These are phyloP conservation scores for Sesamia inferens DNA, from an alignment of 2,888 invertebrate genomes.

Conservation along the genomic window DNA sequence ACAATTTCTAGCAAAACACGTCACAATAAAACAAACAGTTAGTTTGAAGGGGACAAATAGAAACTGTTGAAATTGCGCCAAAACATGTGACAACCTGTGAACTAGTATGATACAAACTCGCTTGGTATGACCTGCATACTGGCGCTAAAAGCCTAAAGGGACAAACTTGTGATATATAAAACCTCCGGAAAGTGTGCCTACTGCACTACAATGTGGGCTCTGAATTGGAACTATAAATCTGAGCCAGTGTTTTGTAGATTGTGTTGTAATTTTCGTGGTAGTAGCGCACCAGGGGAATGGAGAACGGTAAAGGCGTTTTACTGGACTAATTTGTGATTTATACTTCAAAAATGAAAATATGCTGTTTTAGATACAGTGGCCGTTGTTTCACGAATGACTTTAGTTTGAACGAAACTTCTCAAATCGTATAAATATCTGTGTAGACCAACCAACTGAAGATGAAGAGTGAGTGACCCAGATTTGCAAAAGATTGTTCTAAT, in stretches of 20 bases:
- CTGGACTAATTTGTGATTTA: not conserved
- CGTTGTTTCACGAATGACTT: not conserved
- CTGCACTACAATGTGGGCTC: not conserved
- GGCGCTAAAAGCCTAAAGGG: constrained; percentile 38
- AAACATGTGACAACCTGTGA: constrained; percentile 24
- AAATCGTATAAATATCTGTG: not conserved
- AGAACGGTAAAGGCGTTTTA: not conserved
- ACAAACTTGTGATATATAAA: constrained; percentile 25
- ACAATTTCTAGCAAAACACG: constrained; percentile 9
- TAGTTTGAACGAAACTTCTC: not conserved
- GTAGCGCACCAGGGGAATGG: not conserved
- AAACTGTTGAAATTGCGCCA: constrained; percentile 43
- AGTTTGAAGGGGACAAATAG: constrained; percentile 31
- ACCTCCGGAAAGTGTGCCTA: constrained; percentile 8
- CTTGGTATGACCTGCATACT: constrained; percentile 19
- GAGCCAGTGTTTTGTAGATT: constrained; percentile 7
- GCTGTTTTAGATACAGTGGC: too few species aligned
- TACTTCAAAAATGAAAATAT: not conserved
- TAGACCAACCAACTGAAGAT: not conserved
- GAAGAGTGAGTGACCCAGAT: not conserved
- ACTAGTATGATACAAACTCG: constrained; percentile 41
- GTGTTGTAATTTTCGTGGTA: constrained; percentile 12
- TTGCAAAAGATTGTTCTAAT: not conserved
- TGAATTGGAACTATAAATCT: constrained; percentile 39
- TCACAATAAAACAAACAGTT: constrained; percentile 11